A percentile compares a stretch with the other conserved stretches of the same genome.
Evolutionary conservation across 2,797 vertebrate species (phyloP).

Genomic region (Megaceryle alcyon): DNA sequence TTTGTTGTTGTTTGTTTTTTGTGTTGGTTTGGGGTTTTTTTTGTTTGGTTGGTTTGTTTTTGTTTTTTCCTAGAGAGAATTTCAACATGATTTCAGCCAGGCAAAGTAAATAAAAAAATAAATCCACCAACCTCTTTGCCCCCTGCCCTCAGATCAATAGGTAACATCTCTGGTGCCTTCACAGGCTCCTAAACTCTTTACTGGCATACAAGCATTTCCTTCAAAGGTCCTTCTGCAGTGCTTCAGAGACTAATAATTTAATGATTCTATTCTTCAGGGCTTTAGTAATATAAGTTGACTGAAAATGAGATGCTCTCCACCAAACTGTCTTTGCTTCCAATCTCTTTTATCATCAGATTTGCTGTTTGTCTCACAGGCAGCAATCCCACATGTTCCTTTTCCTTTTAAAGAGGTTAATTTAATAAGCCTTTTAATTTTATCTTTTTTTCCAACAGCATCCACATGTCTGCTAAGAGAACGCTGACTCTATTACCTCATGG

Average conservation of each 20-base stretch:
- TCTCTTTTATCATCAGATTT: slow-evolving; percentile 63
- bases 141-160: neutral
- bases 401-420: slow-evolving; percentile 65
- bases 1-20: too few species aligned
- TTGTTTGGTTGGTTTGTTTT: neutral
- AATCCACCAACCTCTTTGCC: neutral
- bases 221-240: neutral
- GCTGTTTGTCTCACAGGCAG: slow-evolving; percentile 56
- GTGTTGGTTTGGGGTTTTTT: neutral
- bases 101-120: neutral
- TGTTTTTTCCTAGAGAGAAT: neutral
- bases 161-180: neutral
- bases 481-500: neutral
- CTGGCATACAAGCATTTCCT: neutral
- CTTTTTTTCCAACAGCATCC: neutral
- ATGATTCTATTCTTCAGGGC: slow-evolving; percentile 38
- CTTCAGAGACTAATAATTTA: slow-evolving; percentile 27
- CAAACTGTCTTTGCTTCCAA: neutral
- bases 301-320: slow-evolving; percentile 37
- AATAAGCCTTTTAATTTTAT: slow-evolving; percentile 28
- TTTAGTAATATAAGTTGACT: slow-evolving; percentile 15
- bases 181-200: neutral
- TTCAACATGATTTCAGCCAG: neutral
- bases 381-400: slow-evolving; percentile 33
- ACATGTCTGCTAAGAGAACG: neutral